phyloP scores from a whole-genome alignment of 2,888 invertebrate species.

The Perizoma affinitatum region DNA sequence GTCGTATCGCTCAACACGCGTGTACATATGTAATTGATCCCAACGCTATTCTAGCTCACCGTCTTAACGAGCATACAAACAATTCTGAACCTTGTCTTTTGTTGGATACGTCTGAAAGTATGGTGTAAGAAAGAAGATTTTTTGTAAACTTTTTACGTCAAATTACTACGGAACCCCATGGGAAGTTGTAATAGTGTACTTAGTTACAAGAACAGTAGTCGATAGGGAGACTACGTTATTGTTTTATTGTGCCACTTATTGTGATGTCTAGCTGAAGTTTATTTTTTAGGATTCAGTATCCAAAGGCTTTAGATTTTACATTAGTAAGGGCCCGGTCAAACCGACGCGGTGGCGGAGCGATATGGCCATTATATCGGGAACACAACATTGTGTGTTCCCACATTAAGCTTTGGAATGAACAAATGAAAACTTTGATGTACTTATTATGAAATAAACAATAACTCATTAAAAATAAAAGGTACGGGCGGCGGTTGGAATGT shows the following conservation, averaged over 20 bases:
- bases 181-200: slow-evolving; percentile 27
- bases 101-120: slow-evolving; percentile 1
- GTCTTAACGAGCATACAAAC: slow-evolving; percentile 3
- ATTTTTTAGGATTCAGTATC: too few relatives aligned
- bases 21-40: slow-evolving; percentile 34
- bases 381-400: too few relatives aligned
- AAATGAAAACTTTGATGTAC: too few relatives aligned
- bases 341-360: too few relatives aligned
- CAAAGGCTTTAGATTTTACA: too few relatives aligned
- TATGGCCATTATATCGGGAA: too few relatives aligned
- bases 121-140: slow-evolving; percentile 4
- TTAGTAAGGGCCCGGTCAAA: too few relatives aligned
- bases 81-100: slow-evolving; percentile 8
- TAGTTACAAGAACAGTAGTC: slow-evolving; percentile 23
- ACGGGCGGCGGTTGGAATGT: too few relatives aligned
- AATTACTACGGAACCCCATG: slow-evolving; percentile 20
- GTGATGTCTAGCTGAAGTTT: not conserved
- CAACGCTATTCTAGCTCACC: slow-evolving; percentile 25
- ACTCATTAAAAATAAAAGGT: too few relatives aligned
- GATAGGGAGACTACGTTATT: slow-evolving; percentile 18
- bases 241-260: slow-evolving; percentile 10
- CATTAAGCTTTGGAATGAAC: too few relatives aligned
- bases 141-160: slow-evolving; percentile 24
- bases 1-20: slow-evolving; percentile 28
- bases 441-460: too few relatives aligned